Base-by-base conservation (phyloP, 1,140 invertebrate species). In the Monomorium pharaonis region DNA sequence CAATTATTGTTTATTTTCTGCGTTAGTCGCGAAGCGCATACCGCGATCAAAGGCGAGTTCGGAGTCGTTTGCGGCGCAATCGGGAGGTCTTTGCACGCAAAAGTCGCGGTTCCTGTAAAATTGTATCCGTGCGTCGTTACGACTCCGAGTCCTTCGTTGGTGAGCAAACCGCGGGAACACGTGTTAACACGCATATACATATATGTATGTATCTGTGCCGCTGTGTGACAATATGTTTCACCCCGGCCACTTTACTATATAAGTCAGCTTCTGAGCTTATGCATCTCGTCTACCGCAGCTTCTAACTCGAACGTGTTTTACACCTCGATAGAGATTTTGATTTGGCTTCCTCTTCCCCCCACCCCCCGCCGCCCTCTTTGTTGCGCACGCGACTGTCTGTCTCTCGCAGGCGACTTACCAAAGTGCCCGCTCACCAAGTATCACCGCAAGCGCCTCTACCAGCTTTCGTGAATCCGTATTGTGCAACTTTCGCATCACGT, bases 211-310 rank as follows among this genome's bases (percentile, higher is more conserved):
- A 77, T 63, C 44, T 65, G 75, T 67, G 74, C 44, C 67, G 30
- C 65, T 67, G 67, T 67, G 67, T 16, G 58, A 37, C 70, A 24
- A 58, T 78, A 77, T 51, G 12, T 78, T 65, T 87, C 70, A 58
- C 47, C 58, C 69, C 83, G 81, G 51, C 62, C 10, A 83, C 37
- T 54, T 70, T 70, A 92, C 87, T 91, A 90, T 91, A 90, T 67
- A 67, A 67, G 63, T 86, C 89, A 93, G 93, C 94, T 94, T 94
- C 80, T 69, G 89, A 92, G 93, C 94, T 94, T 94, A 76, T 93
- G 93, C 93, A 94, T 93, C 89, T 92, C 91, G 91, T 93, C 86
- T 87, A 56, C 51, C 65, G 92, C 93, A 93, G 93, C 93, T 94
- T 94, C 83, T 91, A 91, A 92, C 86, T 90, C 87, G 87, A 86